Percentiles rank a stretch among this genome's conserved stretches.
Conservation (phyloP, 2,113 vertebrate species). For the Oncorhynchus nerka region DNA sequence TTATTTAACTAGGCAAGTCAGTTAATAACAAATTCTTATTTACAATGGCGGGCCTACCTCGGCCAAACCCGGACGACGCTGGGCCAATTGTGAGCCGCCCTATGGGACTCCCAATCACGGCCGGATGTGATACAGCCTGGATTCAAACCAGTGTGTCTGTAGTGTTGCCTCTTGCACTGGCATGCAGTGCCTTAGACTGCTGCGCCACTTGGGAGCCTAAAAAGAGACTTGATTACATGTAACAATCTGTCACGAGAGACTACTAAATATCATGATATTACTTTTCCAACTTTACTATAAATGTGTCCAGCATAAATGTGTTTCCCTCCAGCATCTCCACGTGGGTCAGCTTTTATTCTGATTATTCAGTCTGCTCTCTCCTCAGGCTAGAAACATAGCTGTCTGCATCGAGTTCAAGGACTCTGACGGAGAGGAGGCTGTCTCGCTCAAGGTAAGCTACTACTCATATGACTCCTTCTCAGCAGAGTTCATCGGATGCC, state of each 20-base stretch:
- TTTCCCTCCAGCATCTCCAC: slow-evolving; percentile 13
- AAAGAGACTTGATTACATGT: too few species aligned
- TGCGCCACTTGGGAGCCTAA: not conserved
- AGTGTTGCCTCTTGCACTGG: too few species aligned
- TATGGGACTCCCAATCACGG: too few species aligned
- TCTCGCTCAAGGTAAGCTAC: slow-evolving; percentile 83
- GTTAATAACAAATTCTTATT: too few species aligned
- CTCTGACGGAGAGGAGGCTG: slow-evolving; percentile 88
- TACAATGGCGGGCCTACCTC: too few species aligned
- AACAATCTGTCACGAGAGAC: too few species aligned
- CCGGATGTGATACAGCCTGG: too few species aligned
- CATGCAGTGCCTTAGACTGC: too few species aligned
- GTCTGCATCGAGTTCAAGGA: slow-evolving; percentile 94
- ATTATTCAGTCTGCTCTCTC: not conserved
- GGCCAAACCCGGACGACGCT: too few species aligned
- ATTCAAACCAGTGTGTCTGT: too few species aligned
- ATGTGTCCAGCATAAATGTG: not conserved
- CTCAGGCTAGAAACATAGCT: slow-evolving; percentile 94
- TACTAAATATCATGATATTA: not conserved
- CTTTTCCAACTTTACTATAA: not conserved
- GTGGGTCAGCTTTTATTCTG: not conserved
- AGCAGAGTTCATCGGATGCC: not conserved
- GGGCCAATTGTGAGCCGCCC: too few species aligned
- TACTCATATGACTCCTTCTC: not conserved
- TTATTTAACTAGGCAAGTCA: too few species aligned